phyloP scores from a whole-genome alignment of 2,113 vertebrate genomes.

The Tetrao urogallus region DNA sequence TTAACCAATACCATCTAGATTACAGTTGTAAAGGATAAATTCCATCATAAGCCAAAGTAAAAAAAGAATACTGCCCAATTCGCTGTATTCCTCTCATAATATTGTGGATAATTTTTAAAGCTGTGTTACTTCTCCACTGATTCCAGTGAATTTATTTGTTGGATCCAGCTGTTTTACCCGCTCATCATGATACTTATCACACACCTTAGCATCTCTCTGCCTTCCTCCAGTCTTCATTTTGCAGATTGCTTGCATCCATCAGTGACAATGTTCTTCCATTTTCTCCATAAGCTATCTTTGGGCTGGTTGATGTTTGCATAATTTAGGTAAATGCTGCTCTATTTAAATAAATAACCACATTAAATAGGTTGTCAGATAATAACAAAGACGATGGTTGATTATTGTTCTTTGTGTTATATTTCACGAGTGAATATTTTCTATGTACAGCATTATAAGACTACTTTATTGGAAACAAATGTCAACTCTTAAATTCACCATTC shows the following conservation, averaged over 20 bases:
- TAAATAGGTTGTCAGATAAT: conserved; percentile 1
- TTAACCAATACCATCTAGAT: not conserved
- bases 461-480: not conserved
- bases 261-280: not conserved
- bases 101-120: not conserved
- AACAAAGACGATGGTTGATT: not conserved
- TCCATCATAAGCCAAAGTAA: not conserved
- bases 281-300: not conserved
- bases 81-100: not conserved
- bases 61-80: not conserved
- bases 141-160: not conserved
- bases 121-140: not conserved
- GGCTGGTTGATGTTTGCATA: not conserved
- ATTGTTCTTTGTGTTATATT: not conserved
- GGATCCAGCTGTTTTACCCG: not conserved
- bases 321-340: conserved; percentile 1
- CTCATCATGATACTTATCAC: not conserved
- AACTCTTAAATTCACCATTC: not conserved
- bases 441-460: not conserved
- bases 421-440: not conserved
- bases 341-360: conserved; percentile 34
- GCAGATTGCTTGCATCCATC: not conserved
- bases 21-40: not conserved
- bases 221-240: not conserved
- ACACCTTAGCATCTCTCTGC: not conserved